These are phyloP conservation scores for Ctenochaetus hawaiiensis DNA, from an alignment of 2,797 vertebrate species.

Conservation along the genomic window DNA sequence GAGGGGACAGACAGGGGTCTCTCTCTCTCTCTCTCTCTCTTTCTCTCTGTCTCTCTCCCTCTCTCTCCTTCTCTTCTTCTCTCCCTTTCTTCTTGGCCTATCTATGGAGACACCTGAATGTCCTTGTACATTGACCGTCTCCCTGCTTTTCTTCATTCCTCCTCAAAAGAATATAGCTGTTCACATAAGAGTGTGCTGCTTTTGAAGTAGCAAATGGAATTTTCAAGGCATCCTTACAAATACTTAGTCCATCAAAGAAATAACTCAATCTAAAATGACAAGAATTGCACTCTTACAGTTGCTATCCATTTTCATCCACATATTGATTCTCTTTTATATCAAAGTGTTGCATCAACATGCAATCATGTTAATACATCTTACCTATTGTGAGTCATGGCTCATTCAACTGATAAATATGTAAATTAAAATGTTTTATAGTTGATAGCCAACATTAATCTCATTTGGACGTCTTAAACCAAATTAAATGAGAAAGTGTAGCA, in stretches of 20 bases:
- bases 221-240: conserved; percentile 49
- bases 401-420: conserved; percentile 89
- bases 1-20: conserved; percentile 59
- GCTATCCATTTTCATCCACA: conserved; percentile 50
- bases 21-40: conserved; percentile 24
- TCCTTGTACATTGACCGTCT: conserved; percentile 63
- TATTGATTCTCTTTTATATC: conserved; percentile 74
- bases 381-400: conserved; percentile 85
- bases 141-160: conserved; percentile 33
- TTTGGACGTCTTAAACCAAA: conserved; percentile 87
- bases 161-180: conserved; percentile 44
- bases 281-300: conserved; percentile 35
- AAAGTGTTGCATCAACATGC: conserved; percentile 80
- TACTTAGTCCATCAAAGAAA: conserved; percentile 42
- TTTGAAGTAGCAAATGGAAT: conserved; percentile 45
- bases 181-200: conserved; percentile 29
- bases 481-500: conserved; percentile 84
- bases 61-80: conserved; percentile 32
- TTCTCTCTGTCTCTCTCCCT: conserved; percentile 52
- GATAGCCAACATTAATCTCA: conserved; percentile 86
- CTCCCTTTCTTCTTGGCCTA: conserved; percentile 58
- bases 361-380: conserved; percentile 85
- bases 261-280: conserved; percentile 48
- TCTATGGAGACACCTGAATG: conserved; percentile 76
- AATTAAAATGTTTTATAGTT: conserved; percentile 86